Evolutionary conservation across 2,113 vertebrate species (phyloP).

Genomic region (Emydura subglobosa): DNA sequence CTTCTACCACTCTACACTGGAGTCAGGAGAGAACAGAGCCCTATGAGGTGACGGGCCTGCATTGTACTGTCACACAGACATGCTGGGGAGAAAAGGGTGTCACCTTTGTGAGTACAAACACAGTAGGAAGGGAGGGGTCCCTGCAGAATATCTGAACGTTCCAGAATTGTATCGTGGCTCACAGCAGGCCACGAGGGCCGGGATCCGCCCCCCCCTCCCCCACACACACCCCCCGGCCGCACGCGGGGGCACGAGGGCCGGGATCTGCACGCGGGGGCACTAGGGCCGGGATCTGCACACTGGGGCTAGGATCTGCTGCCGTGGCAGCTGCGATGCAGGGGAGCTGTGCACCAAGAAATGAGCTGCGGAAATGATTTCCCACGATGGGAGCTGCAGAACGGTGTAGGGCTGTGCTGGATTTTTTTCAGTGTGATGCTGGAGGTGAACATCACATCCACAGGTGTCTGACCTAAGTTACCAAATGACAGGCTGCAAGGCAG

Average conservation of each 20-base stretch:
- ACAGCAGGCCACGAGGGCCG: too few species aligned
- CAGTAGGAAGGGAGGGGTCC: not conserved
- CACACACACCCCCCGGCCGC: not conserved
- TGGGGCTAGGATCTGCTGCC: not conserved
- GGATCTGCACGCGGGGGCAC: too few species aligned
- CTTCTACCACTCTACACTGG: not conserved
- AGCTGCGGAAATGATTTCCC: not conserved
- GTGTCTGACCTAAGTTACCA: slow-evolving; percentile 30
- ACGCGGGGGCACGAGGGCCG: not conserved
- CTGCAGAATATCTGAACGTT: not conserved
- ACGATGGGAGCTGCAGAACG: not conserved
- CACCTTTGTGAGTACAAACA: not conserved
- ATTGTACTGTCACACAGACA: not conserved
- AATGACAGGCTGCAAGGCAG: slow-evolving; percentile 48
- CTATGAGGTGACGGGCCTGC: not conserved
- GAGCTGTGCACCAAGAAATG: not conserved
- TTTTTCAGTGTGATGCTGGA: slow-evolving; percentile 32
- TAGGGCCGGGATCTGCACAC: too few species aligned
- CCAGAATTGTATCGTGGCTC: not conserved
- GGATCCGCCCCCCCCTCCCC: too few species aligned
- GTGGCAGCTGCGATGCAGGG: not conserved
- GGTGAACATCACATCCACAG: slow-evolving; percentile 69
- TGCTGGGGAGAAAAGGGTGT: not conserved
- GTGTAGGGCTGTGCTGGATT: not conserved
- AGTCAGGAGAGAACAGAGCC: not conserved